A percentile compares a stretch with the other conserved stretches of the same genome.
These are phyloP conservation scores for Peromyscus aztecus DNA, from an alignment of 2,797 vertebrate species.

Conservation along the genomic window DNA sequence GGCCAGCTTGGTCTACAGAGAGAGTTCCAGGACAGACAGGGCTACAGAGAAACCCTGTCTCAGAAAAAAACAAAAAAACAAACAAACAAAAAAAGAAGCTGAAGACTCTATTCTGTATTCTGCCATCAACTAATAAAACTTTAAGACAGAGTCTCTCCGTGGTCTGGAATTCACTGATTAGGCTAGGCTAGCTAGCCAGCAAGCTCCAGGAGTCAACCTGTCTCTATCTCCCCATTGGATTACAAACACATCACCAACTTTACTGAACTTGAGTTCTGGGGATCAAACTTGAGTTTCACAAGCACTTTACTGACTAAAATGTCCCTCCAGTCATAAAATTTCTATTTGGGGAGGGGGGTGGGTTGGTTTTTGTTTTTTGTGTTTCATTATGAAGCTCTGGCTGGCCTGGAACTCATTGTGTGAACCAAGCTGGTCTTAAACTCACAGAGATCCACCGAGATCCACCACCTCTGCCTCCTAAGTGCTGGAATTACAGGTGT, in stretches of 20 bases:
- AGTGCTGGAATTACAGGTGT: neutral
- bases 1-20: neutral
- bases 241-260: neutral
- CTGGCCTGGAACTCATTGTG: neutral
- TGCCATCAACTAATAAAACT: neutral
- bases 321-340: neutral
- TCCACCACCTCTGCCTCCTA: neutral
- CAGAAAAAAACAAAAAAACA: neutral
- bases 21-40: neutral
- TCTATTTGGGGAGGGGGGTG: neutral
- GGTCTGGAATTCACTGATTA: neutral
- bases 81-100: neutral
- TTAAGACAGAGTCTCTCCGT: neutral
- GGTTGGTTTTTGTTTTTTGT: neutral
- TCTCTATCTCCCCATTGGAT: neutral
- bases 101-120: neutral
- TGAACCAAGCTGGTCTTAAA: neutral
- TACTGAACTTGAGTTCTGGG: neutral
- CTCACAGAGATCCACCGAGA: neutral
- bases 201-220: neutral
- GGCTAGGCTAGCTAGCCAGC: neutral
- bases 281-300: neutral
- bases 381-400: neutral
- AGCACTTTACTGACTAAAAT: neutral
- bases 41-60: neutral